A percentile compares a stretch with the other conserved stretches of the same genome.
These are phyloP conservation scores for Pristionchus fissidentatus DNA, from an alignment of 2,888 invertebrate genomes.

Conservation along the genomic window DNA sequence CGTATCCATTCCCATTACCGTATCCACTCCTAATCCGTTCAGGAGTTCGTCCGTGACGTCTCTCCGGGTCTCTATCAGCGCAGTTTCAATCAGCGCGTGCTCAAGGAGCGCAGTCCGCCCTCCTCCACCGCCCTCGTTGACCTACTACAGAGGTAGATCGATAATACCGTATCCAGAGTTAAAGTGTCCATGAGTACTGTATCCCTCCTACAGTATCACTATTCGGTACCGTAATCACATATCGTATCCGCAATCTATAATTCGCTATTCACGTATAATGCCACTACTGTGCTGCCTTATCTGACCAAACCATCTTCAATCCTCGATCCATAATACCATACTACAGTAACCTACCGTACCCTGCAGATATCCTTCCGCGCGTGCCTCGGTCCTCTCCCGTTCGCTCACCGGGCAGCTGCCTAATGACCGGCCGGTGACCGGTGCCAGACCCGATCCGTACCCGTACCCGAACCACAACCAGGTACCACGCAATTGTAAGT, in stretches of 20 bases:
- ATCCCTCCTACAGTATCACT: no score
- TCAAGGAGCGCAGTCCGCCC: constrained; percentile 64
- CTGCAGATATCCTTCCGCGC: constrained; percentile 28
- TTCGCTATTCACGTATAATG: no score
- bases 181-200: neutral
- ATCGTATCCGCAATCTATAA: no score
- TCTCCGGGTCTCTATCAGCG: constrained; percentile 21
- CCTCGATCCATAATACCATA: no score
- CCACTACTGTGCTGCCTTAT: no score
- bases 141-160: constrained; percentile 52
- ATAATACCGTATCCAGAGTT: neutral
- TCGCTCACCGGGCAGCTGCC: neutral
- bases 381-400: constrained; percentile 33
- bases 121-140: constrained; percentile 64
- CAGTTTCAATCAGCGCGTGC: constrained; percentile 39
- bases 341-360: no score
- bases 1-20: no score
- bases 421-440: neutral
- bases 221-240: no score
- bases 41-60: constrained; percentile 14
- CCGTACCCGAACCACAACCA: neutral
- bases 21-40: no score
- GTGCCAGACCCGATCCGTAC: neutral
- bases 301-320: no score
- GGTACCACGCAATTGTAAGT: neutral